Conservation (phyloP, 92 coral and sea anemone genomes). For the Phymanthus crucifer region DNA sequence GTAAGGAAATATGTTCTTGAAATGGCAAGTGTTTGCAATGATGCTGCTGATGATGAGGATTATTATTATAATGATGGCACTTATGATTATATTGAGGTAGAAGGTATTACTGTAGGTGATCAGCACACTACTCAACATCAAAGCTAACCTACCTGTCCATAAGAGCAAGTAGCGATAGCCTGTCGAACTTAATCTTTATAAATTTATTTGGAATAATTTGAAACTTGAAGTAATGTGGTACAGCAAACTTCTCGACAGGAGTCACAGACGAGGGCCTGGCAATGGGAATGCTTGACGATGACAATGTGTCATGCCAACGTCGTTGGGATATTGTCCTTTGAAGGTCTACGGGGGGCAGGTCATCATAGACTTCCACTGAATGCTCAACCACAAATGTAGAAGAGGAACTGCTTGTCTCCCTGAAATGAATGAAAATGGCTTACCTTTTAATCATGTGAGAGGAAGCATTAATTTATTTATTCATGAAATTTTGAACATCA, state of each 20-base stretch:
- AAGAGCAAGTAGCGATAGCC: constrained; percentile 87
- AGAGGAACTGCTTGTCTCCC: constrained; percentile 92
- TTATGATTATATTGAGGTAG: too few relatives aligned
- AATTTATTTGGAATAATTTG: constrained; percentile 86
- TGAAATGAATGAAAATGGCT: not conserved
- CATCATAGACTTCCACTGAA: constrained; percentile 57
- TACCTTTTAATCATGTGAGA: not conserved
- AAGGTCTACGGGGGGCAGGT: constrained; percentile 40
- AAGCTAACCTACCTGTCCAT: constrained; percentile 79
- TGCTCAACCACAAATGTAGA: constrained; percentile 74
- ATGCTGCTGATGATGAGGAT: too few relatives aligned
- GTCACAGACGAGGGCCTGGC: constrained; percentile 58
- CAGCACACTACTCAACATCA: not conserved
- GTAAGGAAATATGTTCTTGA: too few relatives aligned
- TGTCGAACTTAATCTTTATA: constrained; percentile 91
- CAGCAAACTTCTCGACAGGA: constrained; percentile 70
- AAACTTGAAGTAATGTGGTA: constrained; percentile 90
- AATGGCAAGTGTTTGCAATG: too few relatives aligned
- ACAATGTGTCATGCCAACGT: constrained; percentile 74
- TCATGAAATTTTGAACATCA: not conserved
- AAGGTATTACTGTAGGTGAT: not conserved
- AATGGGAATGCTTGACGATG: constrained; percentile 63
- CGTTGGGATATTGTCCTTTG: constrained; percentile 55
- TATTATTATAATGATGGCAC: too few relatives aligned
- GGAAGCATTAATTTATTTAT: not conserved